Evolutionary conservation across 2,888 invertebrate species (phyloP).

Genomic region (Tenthredo scrophulariae): DNA sequence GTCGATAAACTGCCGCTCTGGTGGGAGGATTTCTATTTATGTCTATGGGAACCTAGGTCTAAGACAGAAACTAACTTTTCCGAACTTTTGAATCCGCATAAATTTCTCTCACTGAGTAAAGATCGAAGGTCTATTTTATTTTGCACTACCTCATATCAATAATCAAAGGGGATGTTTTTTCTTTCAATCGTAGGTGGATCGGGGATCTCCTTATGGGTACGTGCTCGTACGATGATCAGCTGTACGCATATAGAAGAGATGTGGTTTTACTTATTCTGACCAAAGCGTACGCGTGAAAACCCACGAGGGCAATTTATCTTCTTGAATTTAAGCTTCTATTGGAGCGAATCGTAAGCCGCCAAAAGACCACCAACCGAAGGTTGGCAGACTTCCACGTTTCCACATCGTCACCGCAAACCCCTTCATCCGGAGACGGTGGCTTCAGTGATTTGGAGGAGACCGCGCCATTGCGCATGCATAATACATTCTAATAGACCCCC

Average conservation of each 20-base stretch:
- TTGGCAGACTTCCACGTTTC: constrained; percentile 77
- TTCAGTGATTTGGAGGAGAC: constrained; percentile 75
- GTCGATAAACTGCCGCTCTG: background rate
- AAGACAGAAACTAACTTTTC: background rate
- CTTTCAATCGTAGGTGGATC: background rate
- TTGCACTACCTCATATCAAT: background rate
- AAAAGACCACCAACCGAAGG: constrained; percentile 72
- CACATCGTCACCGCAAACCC: constrained; percentile 77
- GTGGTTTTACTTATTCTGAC: constrained; percentile 44
- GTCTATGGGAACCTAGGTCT: background rate
- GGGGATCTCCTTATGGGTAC: background rate
- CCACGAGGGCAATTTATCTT: constrained; percentile 68
- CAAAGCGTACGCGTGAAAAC: constrained; percentile 51
- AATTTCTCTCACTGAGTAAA: background rate
- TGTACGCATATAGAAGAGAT: constrained; percentile 16
- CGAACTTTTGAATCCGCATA: background rate
- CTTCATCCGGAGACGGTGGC: constrained; percentile 74
- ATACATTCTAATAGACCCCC: constrained; percentile 75
- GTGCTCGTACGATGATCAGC: background rate
- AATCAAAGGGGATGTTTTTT: background rate
- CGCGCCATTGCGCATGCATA: constrained; percentile 77
- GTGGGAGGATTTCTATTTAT: background rate
- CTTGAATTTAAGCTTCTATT: constrained; percentile 70
- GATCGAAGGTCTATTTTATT: background rate
- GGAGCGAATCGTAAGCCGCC: constrained; percentile 65